Conservation (phyloP, 2,888 invertebrate species). For the Bombyx huttoni region DNA sequence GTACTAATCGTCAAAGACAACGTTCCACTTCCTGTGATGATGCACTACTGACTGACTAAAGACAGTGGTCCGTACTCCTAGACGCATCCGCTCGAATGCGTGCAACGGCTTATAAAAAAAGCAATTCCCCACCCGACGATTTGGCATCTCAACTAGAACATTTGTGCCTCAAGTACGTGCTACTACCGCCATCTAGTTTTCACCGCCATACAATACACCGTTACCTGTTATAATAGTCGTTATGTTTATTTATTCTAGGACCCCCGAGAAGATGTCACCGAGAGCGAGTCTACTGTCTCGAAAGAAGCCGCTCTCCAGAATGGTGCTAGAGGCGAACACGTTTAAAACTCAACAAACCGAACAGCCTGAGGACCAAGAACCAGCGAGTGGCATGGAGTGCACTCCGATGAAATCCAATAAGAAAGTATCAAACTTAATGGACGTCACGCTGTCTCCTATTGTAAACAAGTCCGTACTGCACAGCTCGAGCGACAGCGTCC, state of each 20-base stretch:
- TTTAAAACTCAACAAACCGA: conserved; percentile 48
- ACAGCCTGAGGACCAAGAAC: conserved; percentile 19
- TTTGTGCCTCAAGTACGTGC: too few species aligned
- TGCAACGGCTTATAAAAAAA: too few species aligned
- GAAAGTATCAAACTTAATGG: conserved; percentile 36
- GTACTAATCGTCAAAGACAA: too few species aligned
- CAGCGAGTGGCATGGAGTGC: conserved; percentile 35
- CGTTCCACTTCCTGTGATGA: too few species aligned
- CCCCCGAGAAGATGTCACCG: conserved; percentile 56
- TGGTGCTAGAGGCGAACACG: conserved; percentile 57
- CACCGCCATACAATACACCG: too few species aligned
- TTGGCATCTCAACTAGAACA: too few species aligned
- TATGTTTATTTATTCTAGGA: conserved; percentile 26
- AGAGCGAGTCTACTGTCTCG: conserved; percentile 25
- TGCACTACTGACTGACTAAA: too few species aligned
- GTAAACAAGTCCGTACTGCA: conserved; percentile 49
- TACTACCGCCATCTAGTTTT: too few species aligned
- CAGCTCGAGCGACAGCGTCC: conserved; percentile 39
- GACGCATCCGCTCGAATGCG: too few species aligned
- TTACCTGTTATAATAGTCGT: too few species aligned
- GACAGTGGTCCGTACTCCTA: too few species aligned
- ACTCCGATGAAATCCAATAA: conserved; percentile 50
- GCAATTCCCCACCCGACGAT: too few species aligned
- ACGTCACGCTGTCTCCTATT: conserved; percentile 56
- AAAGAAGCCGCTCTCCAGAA: conserved; percentile 50